A percentile compares a stretch with the other conserved stretches of the same genome.
phyloP scores from a whole-genome alignment of 2,797 vertebrate species.

The Acanthurus tractus region DNA sequence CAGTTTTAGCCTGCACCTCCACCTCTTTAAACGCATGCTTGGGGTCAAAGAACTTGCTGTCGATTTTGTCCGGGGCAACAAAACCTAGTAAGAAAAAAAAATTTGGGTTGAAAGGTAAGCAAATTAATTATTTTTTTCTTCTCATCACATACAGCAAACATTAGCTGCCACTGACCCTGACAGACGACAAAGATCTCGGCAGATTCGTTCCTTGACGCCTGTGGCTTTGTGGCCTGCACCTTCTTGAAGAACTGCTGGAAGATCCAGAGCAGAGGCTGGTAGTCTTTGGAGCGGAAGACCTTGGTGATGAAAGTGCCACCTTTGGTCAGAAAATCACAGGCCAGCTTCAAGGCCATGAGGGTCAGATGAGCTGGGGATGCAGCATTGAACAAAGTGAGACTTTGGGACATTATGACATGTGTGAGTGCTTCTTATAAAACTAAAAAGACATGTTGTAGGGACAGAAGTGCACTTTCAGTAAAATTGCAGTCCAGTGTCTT shows the following conservation, averaged over 20 bases:
- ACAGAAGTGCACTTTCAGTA: neutral
- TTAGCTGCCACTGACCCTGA: slow-evolving; percentile 86
- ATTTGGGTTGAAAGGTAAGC: neutral
- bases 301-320: slow-evolving; percentile 97
- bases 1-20: slow-evolving; percentile 92
- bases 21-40: slow-evolving; percentile 97
- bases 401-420: neutral
- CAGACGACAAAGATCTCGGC: slow-evolving; percentile 98
- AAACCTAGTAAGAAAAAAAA: slow-evolving; percentile 84
- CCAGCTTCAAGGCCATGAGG: slow-evolving; percentile 94
- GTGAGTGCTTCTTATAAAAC: neutral
- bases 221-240: slow-evolving; percentile 96
- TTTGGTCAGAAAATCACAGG: slow-evolving; percentile 93
- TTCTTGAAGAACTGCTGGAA: slow-evolving; percentile 97
- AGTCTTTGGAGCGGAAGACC: slow-evolving; percentile 97
- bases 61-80: slow-evolving; percentile 95
- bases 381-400: neutral
- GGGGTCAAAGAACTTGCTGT: slow-evolving; percentile 96
- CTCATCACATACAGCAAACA: too few relatives aligned
- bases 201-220: slow-evolving; percentile 96
- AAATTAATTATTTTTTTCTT: too few relatives aligned
- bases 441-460: too few relatives aligned
- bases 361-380: slow-evolving; percentile 89
- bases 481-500: neutral
- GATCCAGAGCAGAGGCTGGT: slow-evolving; percentile 97